phyloP scores from a whole-genome alignment of 2,888 invertebrate species.

The Mimas tiliae region DNA sequence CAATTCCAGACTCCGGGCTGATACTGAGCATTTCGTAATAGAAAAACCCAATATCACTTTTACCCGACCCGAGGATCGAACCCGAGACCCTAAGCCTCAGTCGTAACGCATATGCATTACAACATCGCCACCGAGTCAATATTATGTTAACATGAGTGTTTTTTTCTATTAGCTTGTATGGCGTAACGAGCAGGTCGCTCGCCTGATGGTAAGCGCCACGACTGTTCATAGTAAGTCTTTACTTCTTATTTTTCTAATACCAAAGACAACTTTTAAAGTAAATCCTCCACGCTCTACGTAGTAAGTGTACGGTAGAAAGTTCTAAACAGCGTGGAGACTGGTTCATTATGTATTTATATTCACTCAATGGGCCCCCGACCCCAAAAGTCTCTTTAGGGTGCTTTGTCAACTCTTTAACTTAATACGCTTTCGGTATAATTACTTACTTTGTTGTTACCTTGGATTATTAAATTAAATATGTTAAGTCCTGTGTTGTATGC shows the following conservation, averaged over 20 bases:
- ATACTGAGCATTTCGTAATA: too few species aligned
- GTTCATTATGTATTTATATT: conserved; percentile 75
- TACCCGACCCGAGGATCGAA: too few species aligned
- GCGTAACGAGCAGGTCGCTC: too few species aligned
- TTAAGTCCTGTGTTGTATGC: conserved; percentile 2
- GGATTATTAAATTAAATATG: conserved; percentile 27
- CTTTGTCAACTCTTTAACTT: conserved; percentile 56
- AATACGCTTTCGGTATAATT: conserved; percentile 39
- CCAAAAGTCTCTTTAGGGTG: conserved; percentile 35
- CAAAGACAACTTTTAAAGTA: conserved; percentile 1
- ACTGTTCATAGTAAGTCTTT: too few species aligned
- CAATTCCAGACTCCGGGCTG: too few species aligned
- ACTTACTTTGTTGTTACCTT: conserved; percentile 22
- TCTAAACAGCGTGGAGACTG: conserved; percentile 34
- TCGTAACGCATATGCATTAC: too few species aligned
- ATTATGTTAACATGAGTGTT: too few species aligned
- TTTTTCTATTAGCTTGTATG: too few species aligned
- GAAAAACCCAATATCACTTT: too few species aligned
- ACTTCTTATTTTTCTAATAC: background rate
- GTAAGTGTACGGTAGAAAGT: conserved; percentile 21
- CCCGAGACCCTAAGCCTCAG: too few species aligned
- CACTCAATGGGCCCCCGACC: conserved; percentile 61
- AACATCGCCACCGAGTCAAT: too few species aligned
- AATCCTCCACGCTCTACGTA: conserved; percentile 2
- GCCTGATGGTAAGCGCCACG: too few species aligned